Evolutionary conservation across 2,888 invertebrate genomes (phyloP).

Genomic region (Thera obeliscata): DNA sequence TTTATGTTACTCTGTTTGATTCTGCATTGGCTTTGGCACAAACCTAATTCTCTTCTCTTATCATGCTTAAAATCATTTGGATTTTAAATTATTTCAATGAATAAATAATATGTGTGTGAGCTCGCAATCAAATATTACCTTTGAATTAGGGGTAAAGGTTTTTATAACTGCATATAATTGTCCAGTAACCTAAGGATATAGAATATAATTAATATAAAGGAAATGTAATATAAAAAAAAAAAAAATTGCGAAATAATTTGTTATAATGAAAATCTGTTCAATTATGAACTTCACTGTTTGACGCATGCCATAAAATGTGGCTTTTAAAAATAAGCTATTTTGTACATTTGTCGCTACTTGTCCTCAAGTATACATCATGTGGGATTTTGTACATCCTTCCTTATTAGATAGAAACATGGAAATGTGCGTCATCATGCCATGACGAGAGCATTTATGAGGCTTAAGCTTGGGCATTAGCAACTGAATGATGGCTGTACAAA

Average conservation of each 20-base stretch:
- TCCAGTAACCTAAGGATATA: no score
- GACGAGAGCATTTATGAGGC: no score
- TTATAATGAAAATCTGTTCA: not conserved
- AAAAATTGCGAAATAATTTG: not conserved
- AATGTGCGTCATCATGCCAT: not conserved
- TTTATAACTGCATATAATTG: not conserved
- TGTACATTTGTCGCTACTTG: not conserved
- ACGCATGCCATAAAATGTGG: not conserved
- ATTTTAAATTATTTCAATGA: not conserved
- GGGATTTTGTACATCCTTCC: conserved; percentile 10
- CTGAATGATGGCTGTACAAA: no score
- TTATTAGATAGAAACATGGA: not conserved
- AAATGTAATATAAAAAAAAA: no score
- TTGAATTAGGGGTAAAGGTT: not conserved
- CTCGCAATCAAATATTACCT: not conserved
- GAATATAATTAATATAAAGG: no score
- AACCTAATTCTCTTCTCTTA: not conserved
- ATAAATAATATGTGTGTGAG: not conserved
- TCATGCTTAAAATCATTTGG: not conserved
- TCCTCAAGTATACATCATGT: conserved; percentile 1
- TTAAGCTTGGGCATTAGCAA: not conserved
- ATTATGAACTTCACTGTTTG: not conserved
- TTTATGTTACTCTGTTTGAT: conserved; percentile 14
- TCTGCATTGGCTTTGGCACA: conserved; percentile 23
- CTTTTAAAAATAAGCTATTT: not conserved